These are phyloP conservation scores for Leptopilina boulardi DNA, from an alignment of 1,140 invertebrate genomes.

Conservation along the genomic window DNA sequence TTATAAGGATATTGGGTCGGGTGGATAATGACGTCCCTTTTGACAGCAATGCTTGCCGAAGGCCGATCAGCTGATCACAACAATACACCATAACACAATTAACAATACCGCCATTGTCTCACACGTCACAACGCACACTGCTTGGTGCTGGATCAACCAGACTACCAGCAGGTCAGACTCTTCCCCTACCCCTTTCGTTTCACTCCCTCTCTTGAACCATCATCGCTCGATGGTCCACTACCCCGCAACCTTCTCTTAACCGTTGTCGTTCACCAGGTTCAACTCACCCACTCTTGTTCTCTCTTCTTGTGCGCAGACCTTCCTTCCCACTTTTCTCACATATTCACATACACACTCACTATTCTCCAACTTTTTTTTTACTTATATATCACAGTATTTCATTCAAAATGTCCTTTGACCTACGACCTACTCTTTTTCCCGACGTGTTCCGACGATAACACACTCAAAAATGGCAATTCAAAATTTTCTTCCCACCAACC, in stretches of 20 bases:
- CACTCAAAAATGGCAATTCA: no score
- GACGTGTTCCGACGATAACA: no score
- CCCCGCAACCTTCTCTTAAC: slow-evolving; percentile 31
- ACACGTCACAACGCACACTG: slow-evolving; percentile 62
- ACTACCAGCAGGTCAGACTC: slow-evolving; percentile 55
- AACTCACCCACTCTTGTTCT: slow-evolving; percentile 22
- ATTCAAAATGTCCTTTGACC: no score
- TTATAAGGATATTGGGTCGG: neutral
- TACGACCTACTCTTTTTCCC: no score
- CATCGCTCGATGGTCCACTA: slow-evolving; percentile 44
- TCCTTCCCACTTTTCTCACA: neutral
- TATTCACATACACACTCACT: neutral
- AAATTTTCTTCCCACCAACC: no score
- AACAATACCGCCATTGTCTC: slow-evolving; percentile 64
- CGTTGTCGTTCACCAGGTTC: slow-evolving; percentile 27
- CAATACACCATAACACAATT: slow-evolving; percentile 55
- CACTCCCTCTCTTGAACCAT: slow-evolving; percentile 45
- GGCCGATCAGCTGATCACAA: slow-evolving; percentile 66
- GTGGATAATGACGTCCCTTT: slow-evolving; percentile 21
- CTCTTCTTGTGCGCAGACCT: neutral
- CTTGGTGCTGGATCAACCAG: slow-evolving; percentile 56
- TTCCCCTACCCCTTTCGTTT: slow-evolving; percentile 35
- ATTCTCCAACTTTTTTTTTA: neutral
- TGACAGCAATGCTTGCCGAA: slow-evolving; percentile 41
- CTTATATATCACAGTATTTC: no score